Evolutionary conservation across 2,113 vertebrate genomes (phyloP), one percentile per base, ranked within the genome.

Genomic region (Pollachius pollachius): DNA sequence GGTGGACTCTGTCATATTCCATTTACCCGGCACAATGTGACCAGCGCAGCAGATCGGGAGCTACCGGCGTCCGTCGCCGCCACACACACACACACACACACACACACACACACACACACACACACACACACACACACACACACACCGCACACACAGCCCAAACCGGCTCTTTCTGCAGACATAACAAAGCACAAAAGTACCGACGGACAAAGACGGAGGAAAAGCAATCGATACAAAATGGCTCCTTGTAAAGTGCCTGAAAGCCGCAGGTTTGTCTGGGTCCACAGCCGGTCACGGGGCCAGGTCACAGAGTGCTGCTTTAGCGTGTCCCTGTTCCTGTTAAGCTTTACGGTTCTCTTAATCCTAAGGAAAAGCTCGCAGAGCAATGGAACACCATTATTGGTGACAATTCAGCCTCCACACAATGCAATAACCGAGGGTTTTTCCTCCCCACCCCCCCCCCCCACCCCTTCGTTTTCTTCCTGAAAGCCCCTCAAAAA

Each of bases 201-300:
- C 72, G 68, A 75, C 72, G 78, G 77, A 82, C 76, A 82, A 86
- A 88, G 77, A 74, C 19, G 27, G 48, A 77, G 78, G 75, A 80
- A 88, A 79, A 23, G 72, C 69, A 81, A 86, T 88, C 76, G 70
- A 89, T 88, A 81, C 64, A 83, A 85, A 86, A 83, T 56, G 73
- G 76, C 61, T 84, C 59, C 34, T 30, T 73, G 69, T 74, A 71
- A 83, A 87, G 84, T 63, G 78, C 60, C 62, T 87, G 75, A 80
- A 87, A 84, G 76, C 68, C 63, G 0, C 4, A 72, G 75, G 73
- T 77, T 81, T 85, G 82, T 84, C 76, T 87, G 75, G 74, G 80
- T 65, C n/a, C 67, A 70, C 37, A 58, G 64, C 18, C 65, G 70
- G 73, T 70, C 68, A 68, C 73, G 60, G 76, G 58, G 83, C 76